Evolutionary conservation across 2,113 vertebrate genomes (phyloP), one percentile per base, ranked within the genome.

Genomic region (Naja naja): DNA sequence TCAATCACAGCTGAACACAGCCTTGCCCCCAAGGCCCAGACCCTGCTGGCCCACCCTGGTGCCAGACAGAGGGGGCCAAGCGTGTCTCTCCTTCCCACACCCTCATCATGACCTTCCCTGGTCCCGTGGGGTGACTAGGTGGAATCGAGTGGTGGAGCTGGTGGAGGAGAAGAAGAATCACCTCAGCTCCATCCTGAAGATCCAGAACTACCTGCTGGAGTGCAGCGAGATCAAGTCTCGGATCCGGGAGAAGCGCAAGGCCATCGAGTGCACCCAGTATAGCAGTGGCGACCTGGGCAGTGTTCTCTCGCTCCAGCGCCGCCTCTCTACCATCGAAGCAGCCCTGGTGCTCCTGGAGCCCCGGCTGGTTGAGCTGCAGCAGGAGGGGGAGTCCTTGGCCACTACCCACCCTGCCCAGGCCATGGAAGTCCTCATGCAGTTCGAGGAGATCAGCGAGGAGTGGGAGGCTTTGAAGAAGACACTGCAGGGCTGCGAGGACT

Each of bases 181-280:
- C 55, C 95, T 99, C 5, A 97, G 97, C 95, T 98, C 98, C 0
- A 98, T 99, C 91, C 95, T 99, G 16, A 97, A 98, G 22, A 98
- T 99, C 95, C 99, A 99, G 97, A 99, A 99, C 97, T 99, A 99
- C 94, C 97, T 99, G 2, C 97, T 99, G 96, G 99, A 99, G 94
- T 99, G 98, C 45, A 69, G 95, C 0, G 99, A 99, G 97, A 98
- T 99, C 95, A 98, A 98, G 93, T 97, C 97, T 0, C 99, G 98
- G 93, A 98, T 99, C 94, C 97, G 98, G 18, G 99, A 99, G 85
- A 99, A 99, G 96, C 97, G 98, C 0, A 98, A 98, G 55, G 98
- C 98, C 14, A 98, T 99, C 1, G 99, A 99, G 52, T 98, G 98
- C 89, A 98, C 98, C 0, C 98, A 97, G 9, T 97, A 98, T 0